Conservation (phyloP, 2,113 vertebrate genomes). For the Garra rufa region DNA sequence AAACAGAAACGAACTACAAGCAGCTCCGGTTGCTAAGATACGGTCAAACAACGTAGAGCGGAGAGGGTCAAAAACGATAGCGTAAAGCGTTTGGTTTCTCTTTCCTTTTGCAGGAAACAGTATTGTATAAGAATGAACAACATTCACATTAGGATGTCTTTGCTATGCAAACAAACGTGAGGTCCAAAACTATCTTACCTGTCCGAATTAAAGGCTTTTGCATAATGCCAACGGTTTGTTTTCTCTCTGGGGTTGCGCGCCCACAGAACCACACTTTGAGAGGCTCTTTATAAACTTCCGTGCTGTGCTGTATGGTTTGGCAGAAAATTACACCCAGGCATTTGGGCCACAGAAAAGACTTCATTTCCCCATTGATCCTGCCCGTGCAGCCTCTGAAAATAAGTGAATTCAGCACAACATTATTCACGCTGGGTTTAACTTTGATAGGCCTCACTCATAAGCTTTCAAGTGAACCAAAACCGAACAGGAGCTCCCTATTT, state of each 20-base stretch:
- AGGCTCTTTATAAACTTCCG: slow-evolving; percentile 69
- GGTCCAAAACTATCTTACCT: not conserved
- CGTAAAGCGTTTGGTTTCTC: not conserved
- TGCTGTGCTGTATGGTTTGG: slow-evolving; percentile 73
- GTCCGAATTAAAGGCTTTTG: not conserved
- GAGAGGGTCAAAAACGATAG: slow-evolving; percentile 45
- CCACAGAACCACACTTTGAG: slow-evolving; percentile 67
- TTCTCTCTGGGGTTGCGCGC: slow-evolving; percentile 61
- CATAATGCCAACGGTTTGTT: slow-evolving; percentile 51
- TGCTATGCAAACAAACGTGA: not conserved
- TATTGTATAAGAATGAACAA: slow-evolving; percentile 3
- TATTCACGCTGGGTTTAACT: slow-evolving; percentile 58
- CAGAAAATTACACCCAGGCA: slow-evolving; percentile 67
- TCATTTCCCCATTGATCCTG: slow-evolving; percentile 70
- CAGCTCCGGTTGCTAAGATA: slow-evolving; percentile 54
- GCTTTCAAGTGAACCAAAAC: slow-evolving; percentile 22
- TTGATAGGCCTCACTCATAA: slow-evolving; percentile 42
- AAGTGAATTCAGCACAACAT: slow-evolving; percentile 71
- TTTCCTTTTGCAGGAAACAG: not conserved
- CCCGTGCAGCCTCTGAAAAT: slow-evolving; percentile 69
- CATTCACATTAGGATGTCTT: not conserved
- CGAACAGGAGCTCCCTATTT: slow-evolving; percentile 13
- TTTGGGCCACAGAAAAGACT: slow-evolving; percentile 70
- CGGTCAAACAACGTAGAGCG: slow-evolving; percentile 45
- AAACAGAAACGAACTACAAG: slow-evolving; percentile 48